Evolutionary conservation across 2,888 invertebrate species (phyloP).

Genomic region (Melanargia galathea): DNA sequence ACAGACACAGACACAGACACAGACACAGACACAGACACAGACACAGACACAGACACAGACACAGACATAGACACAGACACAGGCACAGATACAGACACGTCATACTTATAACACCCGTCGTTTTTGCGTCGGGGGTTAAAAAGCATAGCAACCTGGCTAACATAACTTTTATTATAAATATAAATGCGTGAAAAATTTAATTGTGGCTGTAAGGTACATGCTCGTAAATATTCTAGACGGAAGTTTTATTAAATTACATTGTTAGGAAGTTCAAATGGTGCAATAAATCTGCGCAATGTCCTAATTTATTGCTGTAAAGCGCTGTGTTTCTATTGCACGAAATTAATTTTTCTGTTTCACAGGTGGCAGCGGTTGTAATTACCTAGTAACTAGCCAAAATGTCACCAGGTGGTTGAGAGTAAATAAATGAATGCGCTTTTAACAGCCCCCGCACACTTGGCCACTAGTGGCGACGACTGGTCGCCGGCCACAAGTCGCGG

Average conservation of each 20-base stretch:
- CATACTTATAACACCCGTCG: no score
- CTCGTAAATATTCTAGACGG: constrained; percentile 8
- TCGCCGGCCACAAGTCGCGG: no score
- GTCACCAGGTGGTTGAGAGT: neutral
- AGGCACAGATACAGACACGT: no score
- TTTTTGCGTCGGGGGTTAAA: no score
- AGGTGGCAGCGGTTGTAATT: neutral
- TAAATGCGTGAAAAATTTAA: neutral
- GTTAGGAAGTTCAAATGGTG: constrained; percentile 11
- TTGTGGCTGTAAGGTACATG: neutral
- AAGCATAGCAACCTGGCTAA: neutral
- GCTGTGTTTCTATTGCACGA: neutral
- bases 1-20: no score
- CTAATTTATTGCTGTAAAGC: constrained; percentile 3
- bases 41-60: no score
- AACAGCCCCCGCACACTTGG: no score
- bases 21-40: no score
- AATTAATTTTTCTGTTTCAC: constrained; percentile 13
- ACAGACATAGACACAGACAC: no score
- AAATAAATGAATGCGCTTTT: no score
- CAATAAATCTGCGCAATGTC: constrained; percentile 9
- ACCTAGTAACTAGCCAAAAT: neutral
- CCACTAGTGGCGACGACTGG: no score
- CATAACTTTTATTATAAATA: neutral
- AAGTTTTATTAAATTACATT: neutral